A percentile compares a stretch with the other conserved stretches of the same genome.
Evolutionary conservation across 1,140 invertebrate species (phyloP).

Genomic region (Lordiphosa mommai): DNA sequence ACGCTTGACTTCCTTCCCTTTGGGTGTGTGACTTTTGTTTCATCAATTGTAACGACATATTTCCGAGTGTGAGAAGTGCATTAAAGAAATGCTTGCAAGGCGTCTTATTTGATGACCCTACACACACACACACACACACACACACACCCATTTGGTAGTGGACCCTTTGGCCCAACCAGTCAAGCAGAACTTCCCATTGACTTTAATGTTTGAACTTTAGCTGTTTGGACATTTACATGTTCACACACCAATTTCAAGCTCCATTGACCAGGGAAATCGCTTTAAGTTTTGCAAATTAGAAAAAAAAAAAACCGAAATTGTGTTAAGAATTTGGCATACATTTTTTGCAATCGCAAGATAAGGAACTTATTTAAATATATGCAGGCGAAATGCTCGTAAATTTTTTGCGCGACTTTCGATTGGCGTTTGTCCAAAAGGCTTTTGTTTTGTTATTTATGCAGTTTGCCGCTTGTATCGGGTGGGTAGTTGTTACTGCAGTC

Average conservation of each 20-base stretch:
- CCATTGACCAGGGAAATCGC: slow-evolving; percentile 59
- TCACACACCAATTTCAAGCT: slow-evolving; percentile 59
- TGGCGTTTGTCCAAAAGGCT: slow-evolving; percentile 32
- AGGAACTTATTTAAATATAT: slow-evolving; percentile 30
- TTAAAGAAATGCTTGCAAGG: slow-evolving; percentile 4
- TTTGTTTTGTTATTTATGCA: slow-evolving; percentile 67
- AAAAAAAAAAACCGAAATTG: slow-evolving; percentile 17
- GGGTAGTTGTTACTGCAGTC: slow-evolving; percentile 28
- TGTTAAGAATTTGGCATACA: slow-evolving; percentile 31
- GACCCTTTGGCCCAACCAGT: neutral
- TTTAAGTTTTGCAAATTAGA: slow-evolving; percentile 52
- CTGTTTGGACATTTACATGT: slow-evolving; percentile 24
- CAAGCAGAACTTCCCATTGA: neutral
- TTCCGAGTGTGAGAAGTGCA: slow-evolving; percentile 3
- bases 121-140: too few relatives aligned
- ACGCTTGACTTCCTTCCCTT: too few relatives aligned
- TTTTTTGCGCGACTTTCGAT: slow-evolving; percentile 54
- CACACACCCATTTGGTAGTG: neutral
- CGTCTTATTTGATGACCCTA: too few relatives aligned
- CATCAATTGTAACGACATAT: neutral
- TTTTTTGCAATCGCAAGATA: slow-evolving; percentile 32
- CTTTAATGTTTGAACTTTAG: slow-evolving; percentile 11
- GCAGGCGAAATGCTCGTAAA: slow-evolving; percentile 28
- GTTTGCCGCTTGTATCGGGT: slow-evolving; percentile 46
- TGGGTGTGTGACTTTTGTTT: too few relatives aligned